These are phyloP conservation scores for Perizoma affinitatum DNA, from an alignment of 2,888 invertebrate genomes.

Conservation along the genomic window DNA sequence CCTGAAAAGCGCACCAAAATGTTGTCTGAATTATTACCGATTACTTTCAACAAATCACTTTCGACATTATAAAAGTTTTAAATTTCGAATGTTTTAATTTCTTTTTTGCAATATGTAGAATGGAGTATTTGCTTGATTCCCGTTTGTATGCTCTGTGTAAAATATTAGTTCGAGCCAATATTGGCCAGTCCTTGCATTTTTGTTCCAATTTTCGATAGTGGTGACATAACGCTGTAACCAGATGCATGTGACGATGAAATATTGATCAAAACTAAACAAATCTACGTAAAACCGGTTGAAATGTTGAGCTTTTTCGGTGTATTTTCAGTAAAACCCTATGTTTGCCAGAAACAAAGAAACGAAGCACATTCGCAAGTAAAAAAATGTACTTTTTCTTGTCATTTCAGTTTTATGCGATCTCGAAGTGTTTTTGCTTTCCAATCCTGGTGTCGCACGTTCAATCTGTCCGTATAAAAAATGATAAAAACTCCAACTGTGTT, in stretches of 20 bases:
- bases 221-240: slow-evolving; percentile 61
- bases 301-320: not conserved
- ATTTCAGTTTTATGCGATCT: slow-evolving; percentile 47
- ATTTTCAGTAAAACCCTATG: not conserved
- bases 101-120: not conserved
- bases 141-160: not conserved
- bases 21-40: not conserved
- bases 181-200: slow-evolving; percentile 21
- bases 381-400: slow-evolving; percentile 45
- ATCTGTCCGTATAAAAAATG: slow-evolving; percentile 43
- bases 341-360: not conserved
- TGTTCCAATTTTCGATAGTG: slow-evolving; percentile 43
- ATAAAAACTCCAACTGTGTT: slow-evolving; percentile 65
- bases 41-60: too few species aligned
- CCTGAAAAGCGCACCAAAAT: not conserved
- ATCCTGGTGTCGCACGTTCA: slow-evolving; percentile 36
- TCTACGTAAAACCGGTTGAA: slow-evolving; percentile 1
- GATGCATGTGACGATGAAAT: slow-evolving; percentile 69
- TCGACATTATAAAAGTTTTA: too few species aligned
- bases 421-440: slow-evolving; percentile 46
- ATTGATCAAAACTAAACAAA: slow-evolving; percentile 70
- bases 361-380: slow-evolving; percentile 11
- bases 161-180: not conserved
- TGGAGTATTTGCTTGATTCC: not conserved
- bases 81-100: too few species aligned